Evolutionary conservation across 2,113 vertebrate genomes (phyloP).

Genomic region (Melanocharis versteri): DNA sequence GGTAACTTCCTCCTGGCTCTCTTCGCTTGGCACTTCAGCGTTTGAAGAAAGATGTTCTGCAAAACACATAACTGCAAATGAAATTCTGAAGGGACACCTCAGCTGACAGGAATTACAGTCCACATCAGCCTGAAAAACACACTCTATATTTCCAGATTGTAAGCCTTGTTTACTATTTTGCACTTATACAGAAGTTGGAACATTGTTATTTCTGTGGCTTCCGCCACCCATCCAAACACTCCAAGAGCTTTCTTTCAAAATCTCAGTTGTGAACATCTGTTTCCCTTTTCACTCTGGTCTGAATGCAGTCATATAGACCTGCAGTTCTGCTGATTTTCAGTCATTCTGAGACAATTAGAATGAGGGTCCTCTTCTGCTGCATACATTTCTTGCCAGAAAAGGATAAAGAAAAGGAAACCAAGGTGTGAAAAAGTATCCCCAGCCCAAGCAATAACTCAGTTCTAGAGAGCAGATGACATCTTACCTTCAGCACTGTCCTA

Average conservation of each 20-base stretch:
- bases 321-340: conserved; percentile 10
- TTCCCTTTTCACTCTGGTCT: conserved; percentile 21
- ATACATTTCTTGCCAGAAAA: not conserved
- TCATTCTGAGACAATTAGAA: not conserved
- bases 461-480: not conserved
- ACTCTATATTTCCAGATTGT: not conserved
- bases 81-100: not conserved
- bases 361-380: not conserved
- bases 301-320: not conserved
- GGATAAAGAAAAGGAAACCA: not conserved
- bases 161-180: conserved; percentile 11
- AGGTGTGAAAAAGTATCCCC: not conserved
- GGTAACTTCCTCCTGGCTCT: not conserved
- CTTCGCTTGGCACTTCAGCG: conserved; percentile 13
- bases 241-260: not conserved
- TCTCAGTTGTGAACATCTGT: conserved; percentile 30
- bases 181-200: not conserved
- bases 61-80: conserved; percentile 49
- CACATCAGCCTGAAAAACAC: not conserved
- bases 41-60: conserved; percentile 34
- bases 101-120: not conserved
- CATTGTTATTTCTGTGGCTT: conserved; percentile 23
- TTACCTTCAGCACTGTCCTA: not conserved
- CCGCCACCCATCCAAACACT: not conserved
- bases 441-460: not conserved